Evolutionary conservation across 2,888 invertebrate species (phyloP).

Genomic region (Stenchaetothrips biformis): DNA sequence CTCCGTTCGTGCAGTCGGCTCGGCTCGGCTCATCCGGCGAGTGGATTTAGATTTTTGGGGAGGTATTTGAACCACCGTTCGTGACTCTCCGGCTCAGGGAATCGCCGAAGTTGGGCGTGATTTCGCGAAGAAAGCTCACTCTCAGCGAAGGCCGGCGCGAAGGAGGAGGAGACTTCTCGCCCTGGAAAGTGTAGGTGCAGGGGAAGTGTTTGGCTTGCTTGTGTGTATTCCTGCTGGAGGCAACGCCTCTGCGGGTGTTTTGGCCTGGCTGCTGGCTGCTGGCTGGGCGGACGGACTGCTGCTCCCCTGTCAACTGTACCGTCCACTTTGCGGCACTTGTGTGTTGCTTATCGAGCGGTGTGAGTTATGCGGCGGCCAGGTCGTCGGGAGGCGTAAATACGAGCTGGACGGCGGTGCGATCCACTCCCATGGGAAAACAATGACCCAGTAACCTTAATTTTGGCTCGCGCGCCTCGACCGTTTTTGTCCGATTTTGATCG

Average conservation of each 20-base stretch:
- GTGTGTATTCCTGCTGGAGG: conserved; percentile 1
- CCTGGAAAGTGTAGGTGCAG: not conserved
- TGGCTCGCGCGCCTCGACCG: not conserved
- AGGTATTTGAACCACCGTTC: not conserved
- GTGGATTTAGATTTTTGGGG: conserved; percentile 20
- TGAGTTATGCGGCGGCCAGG: not conserved
- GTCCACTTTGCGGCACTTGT: not conserved
- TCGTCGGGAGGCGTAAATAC: not conserved
- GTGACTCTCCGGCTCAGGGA: not conserved
- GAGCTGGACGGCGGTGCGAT: not conserved
- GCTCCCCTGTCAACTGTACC: not conserved
- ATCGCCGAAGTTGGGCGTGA: not conserved
- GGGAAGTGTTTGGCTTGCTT: not conserved
- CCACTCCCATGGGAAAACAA: not conserved
- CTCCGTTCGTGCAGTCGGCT: not conserved
- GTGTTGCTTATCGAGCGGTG: not conserved
- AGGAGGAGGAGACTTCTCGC: conserved; percentile 28
- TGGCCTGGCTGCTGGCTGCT: not conserved
- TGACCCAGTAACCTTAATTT: conserved; percentile 20
- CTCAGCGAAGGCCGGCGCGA: not conserved
- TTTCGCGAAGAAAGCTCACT: not conserved
- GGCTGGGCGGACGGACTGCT: not conserved
- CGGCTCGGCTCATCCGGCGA: conserved; percentile 27
- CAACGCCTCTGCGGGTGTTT: not conserved
- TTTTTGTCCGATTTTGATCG: no score